Evolutionary conservation across 2,113 vertebrate species (phyloP).

Genomic region (Scolopax mira): DNA sequence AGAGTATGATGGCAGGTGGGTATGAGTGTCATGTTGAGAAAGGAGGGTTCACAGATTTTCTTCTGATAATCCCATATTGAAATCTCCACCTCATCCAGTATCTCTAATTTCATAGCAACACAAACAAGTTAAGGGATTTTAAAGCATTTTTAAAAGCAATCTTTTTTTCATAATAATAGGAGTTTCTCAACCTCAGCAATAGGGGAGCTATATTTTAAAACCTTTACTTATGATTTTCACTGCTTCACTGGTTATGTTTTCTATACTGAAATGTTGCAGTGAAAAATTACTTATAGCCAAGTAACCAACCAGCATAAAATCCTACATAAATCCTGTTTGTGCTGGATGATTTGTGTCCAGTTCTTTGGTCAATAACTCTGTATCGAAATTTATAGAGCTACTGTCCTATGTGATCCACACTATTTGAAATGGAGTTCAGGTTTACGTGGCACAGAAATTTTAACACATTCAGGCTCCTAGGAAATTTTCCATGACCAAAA

Average conservation of each 20-base stretch:
- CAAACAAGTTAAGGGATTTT: background rate
- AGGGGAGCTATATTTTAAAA: background rate
- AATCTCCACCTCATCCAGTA: background rate
- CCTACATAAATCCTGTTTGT: slow-evolving; percentile 27
- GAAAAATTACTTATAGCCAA: slow-evolving; percentile 5
- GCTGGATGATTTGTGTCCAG: background rate
- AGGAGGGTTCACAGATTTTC: background rate
- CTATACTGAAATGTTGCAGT: background rate
- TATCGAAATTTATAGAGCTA: background rate
- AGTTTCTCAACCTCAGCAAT: background rate
- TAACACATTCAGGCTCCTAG: background rate
- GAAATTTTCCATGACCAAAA: background rate
- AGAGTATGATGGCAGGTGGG: background rate
- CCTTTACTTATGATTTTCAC: background rate
- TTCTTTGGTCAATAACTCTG: background rate
- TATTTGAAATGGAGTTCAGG: background rate
- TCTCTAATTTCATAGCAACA: background rate
- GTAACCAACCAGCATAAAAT: background rate
- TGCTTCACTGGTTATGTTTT: slow-evolving; percentile 8
- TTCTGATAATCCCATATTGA: background rate
- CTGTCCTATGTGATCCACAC: background rate
- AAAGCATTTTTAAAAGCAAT: background rate
- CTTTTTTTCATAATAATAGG: background rate
- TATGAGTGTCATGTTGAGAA: background rate
- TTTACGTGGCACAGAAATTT: background rate